Evolutionary conservation across 2,113 vertebrate species (phyloP).

Genomic region (Nannobrachium achirus): DNA sequence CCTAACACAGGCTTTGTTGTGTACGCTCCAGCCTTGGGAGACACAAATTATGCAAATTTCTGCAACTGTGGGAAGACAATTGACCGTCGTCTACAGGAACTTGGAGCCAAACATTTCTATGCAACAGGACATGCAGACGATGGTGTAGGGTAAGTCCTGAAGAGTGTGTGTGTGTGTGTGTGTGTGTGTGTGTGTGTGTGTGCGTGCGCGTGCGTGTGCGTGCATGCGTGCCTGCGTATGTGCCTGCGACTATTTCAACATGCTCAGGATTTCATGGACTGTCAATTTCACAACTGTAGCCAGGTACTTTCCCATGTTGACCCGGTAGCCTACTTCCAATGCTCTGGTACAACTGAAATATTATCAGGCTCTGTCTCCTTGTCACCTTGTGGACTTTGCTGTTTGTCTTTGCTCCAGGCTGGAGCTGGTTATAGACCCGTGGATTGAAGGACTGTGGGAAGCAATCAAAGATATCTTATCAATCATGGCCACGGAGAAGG

Average conservation of each 20-base stretch:
- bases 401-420: slow-evolving; percentile 76
- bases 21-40: slow-evolving; percentile 86
- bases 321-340: neutral
- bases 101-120: slow-evolving; percentile 90
- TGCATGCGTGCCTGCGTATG: no score
- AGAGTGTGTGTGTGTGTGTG: neutral
- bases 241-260: slow-evolving; percentile 3
- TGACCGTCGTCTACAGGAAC: slow-evolving; percentile 86
- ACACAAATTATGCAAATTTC: slow-evolving; percentile 94
- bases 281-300: no score
- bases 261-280: no score
- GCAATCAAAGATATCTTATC: slow-evolving; percentile 80
- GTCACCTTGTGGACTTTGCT: slow-evolving; percentile 15
- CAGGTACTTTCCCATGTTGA: neutral
- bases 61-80: slow-evolving; percentile 98
- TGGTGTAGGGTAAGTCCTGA: slow-evolving; percentile 86
- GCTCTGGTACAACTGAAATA: neutral
- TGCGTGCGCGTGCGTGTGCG: no score
- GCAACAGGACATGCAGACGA: slow-evolving; percentile 93
- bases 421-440: slow-evolving; percentile 94
- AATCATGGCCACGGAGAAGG: slow-evolving; percentile 67
- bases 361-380: neutral
- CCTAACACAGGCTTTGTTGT: slow-evolving; percentile 30
- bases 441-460: slow-evolving; percentile 93
- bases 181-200: no score